These are phyloP conservation scores for Hypomecis punctinalis DNA, from an alignment of 2,888 invertebrate genomes.

Conservation along the genomic window DNA sequence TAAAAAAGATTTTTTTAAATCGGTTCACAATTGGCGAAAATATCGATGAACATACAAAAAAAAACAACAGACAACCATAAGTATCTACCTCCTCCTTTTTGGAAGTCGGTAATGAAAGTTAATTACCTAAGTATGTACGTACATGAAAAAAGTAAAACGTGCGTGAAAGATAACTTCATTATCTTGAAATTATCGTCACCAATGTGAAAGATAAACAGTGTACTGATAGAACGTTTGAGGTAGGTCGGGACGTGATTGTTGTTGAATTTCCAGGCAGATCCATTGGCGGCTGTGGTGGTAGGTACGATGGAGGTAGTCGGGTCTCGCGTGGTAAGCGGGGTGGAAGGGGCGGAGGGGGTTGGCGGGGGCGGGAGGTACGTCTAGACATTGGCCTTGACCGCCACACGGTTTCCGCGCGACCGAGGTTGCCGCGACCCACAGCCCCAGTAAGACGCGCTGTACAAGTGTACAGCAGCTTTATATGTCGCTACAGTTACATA, in stretches of 20 bases:
- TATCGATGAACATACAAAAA: too few relatives aligned
- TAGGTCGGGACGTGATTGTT: conserved; percentile 62
- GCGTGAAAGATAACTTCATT: background rate
- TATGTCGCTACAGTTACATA: conserved; percentile 3
- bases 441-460: conserved; percentile 65
- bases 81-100: too few relatives aligned
- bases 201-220: background rate
- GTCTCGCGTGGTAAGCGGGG: conserved; percentile 48
- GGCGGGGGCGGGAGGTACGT: conserved; percentile 65
- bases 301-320: conserved; percentile 58
- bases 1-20: too few relatives aligned
- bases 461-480: conserved; percentile 23
- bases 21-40: too few relatives aligned
- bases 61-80: too few relatives aligned
- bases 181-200: background rate
- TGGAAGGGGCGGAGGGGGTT: conserved; percentile 46
- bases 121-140: too few relatives aligned
- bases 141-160: background rate
- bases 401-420: conserved; percentile 78
- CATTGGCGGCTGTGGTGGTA: conserved; percentile 60
- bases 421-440: conserved; percentile 76
- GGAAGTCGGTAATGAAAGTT: too few relatives aligned
- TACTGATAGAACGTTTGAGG: conserved; percentile 33
- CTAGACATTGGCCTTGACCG: conserved; percentile 83
- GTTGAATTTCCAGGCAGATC: conserved; percentile 60